phyloP scores from a whole-genome alignment of 2,797 vertebrate genomes.

The Tangara arthus region DNA sequence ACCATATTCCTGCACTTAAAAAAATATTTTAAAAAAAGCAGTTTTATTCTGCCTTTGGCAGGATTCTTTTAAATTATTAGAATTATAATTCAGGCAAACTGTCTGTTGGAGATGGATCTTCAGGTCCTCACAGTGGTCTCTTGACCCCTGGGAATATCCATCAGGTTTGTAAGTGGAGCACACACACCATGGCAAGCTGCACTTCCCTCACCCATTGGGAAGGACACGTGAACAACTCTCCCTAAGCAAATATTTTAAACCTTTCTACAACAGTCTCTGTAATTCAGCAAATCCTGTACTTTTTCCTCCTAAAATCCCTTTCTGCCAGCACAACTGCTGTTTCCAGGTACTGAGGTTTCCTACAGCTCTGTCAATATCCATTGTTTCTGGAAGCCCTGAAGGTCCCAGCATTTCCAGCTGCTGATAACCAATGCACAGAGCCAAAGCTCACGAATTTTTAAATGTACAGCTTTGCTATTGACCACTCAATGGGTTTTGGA shows the following conservation, averaged over 20 bases:
- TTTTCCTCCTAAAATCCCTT: background rate
- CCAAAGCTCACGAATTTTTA: background rate
- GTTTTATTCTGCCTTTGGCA: background rate
- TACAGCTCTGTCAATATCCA: background rate
- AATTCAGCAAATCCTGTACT: background rate
- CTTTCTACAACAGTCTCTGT: background rate
- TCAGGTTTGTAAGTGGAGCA: background rate
- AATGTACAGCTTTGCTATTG: background rate
- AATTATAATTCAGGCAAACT: background rate
- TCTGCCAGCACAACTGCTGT: background rate
- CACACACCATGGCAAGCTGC: accelerated
- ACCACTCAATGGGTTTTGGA: background rate
- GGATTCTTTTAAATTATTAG: background rate
- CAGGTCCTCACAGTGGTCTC: background rate
- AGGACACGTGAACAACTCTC: background rate
- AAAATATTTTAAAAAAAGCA: too few species aligned
- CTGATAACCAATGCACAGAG: background rate
- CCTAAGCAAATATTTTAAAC: background rate
- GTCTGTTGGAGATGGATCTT: background rate
- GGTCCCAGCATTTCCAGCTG: background rate
- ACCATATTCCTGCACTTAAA: background rate
- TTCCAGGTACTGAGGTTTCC: background rate
- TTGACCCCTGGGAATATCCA: background rate
- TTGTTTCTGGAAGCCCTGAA: background rate
- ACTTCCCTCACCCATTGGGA: background rate